Conservation (phyloP, 2,888 invertebrate species). For the Cephalotes varians region DNA sequence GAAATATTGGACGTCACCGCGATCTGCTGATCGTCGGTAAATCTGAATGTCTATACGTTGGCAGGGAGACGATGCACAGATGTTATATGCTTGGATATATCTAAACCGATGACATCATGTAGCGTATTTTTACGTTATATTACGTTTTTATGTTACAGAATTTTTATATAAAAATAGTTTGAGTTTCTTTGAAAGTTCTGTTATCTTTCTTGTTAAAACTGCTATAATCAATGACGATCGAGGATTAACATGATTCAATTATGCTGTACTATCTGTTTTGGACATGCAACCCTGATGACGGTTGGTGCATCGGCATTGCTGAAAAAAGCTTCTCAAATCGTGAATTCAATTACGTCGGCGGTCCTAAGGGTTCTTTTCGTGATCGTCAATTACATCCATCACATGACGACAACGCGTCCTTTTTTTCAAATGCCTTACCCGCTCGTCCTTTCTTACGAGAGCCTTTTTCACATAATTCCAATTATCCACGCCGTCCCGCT, state of each 20-base stretch:
- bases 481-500: slow-evolving; percentile 80
- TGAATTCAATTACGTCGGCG: slow-evolving; percentile 82
- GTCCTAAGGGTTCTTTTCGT: slow-evolving; percentile 51
- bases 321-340: slow-evolving; percentile 65
- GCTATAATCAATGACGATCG: background rate
- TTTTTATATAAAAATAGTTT: background rate
- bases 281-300: slow-evolving; percentile 33
- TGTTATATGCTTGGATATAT: background rate
- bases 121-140: background rate
- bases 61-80: background rate
- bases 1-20: slow-evolving; percentile 4
- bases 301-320: slow-evolving; percentile 47
- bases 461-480: slow-evolving; percentile 83
- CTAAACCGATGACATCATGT: background rate
- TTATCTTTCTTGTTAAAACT: background rate
- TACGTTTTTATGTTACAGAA: background rate
- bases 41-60: background rate
- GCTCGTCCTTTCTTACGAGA: slow-evolving; percentile 71
- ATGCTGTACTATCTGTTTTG: background rate
- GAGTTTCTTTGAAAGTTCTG: background rate
- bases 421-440: slow-evolving; percentile 58
- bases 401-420: slow-evolving; percentile 77
- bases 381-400: slow-evolving; percentile 83
- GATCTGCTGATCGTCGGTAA: slow-evolving; percentile 26
- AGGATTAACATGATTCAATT: background rate